phyloP scores from a whole-genome alignment of 23 tunicate species.

The Halocynthia roretzi region DNA sequence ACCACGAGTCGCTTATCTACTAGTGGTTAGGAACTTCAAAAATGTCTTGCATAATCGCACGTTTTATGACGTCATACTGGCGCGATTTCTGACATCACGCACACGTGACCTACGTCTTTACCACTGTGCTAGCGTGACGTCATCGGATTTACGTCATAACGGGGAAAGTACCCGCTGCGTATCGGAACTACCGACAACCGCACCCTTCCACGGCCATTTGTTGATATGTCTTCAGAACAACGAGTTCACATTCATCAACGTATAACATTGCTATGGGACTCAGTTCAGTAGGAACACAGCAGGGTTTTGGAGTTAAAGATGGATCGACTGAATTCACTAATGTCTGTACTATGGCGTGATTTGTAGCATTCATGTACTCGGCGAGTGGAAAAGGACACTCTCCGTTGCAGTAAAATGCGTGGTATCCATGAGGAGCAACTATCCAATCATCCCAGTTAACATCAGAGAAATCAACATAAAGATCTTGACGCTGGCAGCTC shows the following conservation, averaged over 20 bases:
- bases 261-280: constrained; percentile 71
- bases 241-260: constrained; percentile 60
- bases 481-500: constrained; percentile 58
- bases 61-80: no score
- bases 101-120: no score
- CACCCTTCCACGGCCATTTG: constrained; percentile 77
- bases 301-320: constrained; percentile 50
- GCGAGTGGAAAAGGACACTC: constrained; percentile 73
- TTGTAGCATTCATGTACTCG: constrained; percentile 77
- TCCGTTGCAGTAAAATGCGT: constrained; percentile 81
- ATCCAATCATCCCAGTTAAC: constrained; percentile 93
- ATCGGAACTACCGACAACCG: constrained; percentile 70
- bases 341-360: constrained; percentile 92
- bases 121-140: no score
- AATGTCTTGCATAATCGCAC: no score
- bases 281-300: constrained; percentile 91
- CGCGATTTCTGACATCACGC: no score
- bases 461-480: constrained; percentile 74
- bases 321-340: constrained; percentile 56
- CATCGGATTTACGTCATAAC: no score
- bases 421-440: constrained; percentile 93
- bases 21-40: no score
- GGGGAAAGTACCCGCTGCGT: background rate
- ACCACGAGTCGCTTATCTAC: no score
- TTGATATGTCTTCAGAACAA: constrained; percentile 75